These are phyloP conservation scores for Spisula solida DNA, from an alignment of 2,888 invertebrate species.

Conservation along the genomic window DNA sequence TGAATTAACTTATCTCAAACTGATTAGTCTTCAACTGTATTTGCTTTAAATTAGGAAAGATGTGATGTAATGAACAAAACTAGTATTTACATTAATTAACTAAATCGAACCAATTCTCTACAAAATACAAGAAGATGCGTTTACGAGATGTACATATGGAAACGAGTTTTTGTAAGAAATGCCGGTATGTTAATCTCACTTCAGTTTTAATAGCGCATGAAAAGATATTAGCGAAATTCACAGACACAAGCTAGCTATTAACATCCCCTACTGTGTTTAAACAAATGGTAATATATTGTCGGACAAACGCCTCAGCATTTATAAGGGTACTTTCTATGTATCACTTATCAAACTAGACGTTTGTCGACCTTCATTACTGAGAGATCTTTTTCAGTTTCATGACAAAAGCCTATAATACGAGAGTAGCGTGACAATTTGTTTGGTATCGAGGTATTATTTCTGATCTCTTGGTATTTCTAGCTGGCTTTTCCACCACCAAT, in stretches of 20 bases:
- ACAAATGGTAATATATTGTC: background rate
- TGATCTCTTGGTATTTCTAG: conserved; percentile 29
- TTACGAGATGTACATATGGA: no score
- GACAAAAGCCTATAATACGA: conserved; percentile 26
- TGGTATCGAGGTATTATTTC: conserved; percentile 5
- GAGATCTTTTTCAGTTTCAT: background rate
- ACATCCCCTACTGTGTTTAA: background rate
- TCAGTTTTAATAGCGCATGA: background rate
- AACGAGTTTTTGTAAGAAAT: background rate
- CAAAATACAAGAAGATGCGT: no score
- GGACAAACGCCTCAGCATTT: background rate
- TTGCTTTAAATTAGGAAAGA: no score
- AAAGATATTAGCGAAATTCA: background rate
- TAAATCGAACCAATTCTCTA: background rate
- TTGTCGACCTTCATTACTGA: conserved; percentile 16
- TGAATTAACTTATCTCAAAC: no score
- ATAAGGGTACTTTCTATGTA: background rate
- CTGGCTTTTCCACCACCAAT: conserved; percentile 2
- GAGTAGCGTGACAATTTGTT: conserved; percentile 18
- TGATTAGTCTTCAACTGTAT: background rate
- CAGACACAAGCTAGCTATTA: background rate
- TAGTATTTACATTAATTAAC: no score
- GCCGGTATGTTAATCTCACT: background rate
- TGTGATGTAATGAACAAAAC: no score
- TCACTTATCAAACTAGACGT: background rate